Evolutionary conservation across 2,113 vertebrate species (phyloP).

Genomic region (Aix galericulata): DNA sequence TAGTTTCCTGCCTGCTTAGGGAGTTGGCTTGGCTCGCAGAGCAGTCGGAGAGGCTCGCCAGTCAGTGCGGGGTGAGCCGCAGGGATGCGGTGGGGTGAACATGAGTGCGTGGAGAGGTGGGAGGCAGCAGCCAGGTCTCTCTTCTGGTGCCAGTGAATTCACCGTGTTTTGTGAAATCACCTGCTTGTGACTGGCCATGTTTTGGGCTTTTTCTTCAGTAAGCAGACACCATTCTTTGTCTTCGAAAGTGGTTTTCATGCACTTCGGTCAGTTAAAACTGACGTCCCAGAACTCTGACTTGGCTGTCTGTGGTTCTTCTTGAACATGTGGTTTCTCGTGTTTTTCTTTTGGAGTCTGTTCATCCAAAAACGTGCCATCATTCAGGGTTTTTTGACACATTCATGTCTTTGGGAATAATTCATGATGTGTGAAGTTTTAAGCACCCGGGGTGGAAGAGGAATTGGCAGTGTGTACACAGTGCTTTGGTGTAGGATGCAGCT

Average conservation of each 20-base stretch:
- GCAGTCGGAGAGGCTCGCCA: neutral
- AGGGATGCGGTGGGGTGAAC: neutral
- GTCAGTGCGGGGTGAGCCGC: neutral
- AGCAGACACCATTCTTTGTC: neutral
- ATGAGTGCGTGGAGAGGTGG: neutral
- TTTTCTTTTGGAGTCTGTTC: neutral
- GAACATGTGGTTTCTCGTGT: neutral
- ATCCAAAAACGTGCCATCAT: neutral
- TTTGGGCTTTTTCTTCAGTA: neutral
- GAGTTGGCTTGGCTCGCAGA: neutral
- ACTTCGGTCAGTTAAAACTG: neutral
- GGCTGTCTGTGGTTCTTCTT: neutral
- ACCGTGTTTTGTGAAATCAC: neutral
- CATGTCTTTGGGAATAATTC: neutral
- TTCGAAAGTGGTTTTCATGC: neutral
- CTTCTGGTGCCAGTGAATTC: neutral
- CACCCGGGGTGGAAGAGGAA: neutral
- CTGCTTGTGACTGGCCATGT: neutral
- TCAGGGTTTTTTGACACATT: neutral
- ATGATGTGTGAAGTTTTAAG: neutral
- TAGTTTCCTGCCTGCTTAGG: neutral
- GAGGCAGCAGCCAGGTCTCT: neutral
- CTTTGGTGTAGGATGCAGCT: neutral
- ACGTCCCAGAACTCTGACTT: neutral
- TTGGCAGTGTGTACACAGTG: neutral